Conservation (phyloP, 2,113 vertebrate genomes). For the Drymodes brunneopygia region DNA sequence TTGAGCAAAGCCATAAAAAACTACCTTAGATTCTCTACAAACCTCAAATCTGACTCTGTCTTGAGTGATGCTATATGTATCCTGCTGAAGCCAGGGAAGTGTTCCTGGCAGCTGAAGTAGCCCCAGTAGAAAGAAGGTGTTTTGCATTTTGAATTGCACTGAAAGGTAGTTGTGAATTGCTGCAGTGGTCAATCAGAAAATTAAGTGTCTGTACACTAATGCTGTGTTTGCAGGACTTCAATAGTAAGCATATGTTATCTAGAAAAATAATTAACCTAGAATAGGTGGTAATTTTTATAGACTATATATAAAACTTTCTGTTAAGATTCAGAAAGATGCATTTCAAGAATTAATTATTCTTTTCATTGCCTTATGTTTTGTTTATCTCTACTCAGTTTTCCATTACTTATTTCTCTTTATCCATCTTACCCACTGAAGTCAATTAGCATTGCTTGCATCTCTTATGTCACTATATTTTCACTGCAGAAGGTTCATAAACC, state of each 20-base stretch:
- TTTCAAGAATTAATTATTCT: neutral
- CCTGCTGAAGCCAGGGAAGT: neutral
- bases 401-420: neutral
- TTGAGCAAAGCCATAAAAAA: neutral
- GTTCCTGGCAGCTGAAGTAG: neutral
- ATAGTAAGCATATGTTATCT: neutral
- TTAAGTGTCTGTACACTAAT: neutral
- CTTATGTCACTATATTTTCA: neutral
- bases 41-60: neutral
- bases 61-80: fast-evolving
- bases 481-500: neutral
- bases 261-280: neutral
- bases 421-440: neutral
- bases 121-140: fast-evolving
- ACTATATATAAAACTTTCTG: neutral
- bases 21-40: neutral
- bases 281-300: neutral
- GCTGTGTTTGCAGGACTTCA: neutral
- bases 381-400: neutral
- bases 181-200: neutral
- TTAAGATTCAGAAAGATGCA: neutral
- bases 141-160: neutral
- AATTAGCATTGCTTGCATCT: neutral
- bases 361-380: neutral
- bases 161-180: neutral